These are phyloP conservation scores for Cirrhinus mrigala DNA, from an alignment of 2,797 vertebrate genomes.

Conservation along the genomic window DNA sequence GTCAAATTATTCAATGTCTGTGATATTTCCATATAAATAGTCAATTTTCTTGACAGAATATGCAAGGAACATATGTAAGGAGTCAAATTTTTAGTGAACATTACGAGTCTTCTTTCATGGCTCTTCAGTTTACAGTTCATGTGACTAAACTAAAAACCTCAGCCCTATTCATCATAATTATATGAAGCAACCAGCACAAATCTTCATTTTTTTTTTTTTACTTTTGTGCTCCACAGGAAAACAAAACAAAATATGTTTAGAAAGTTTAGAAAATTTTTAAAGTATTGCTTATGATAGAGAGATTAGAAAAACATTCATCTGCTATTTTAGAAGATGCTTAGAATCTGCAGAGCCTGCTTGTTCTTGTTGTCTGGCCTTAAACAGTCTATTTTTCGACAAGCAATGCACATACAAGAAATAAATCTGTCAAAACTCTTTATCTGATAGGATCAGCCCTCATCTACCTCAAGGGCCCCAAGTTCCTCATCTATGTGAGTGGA, in stretches of 20 bases:
- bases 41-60: background rate
- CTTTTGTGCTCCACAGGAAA: background rate
- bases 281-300: background rate
- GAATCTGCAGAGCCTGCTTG: background rate
- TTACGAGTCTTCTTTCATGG: too few relatives aligned
- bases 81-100: too few relatives aligned
- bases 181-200: background rate
- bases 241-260: background rate
- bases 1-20: background rate
- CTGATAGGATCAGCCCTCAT: constrained; percentile 75
- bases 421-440: constrained; percentile 1
- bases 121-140: background rate
- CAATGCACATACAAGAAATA: background rate
- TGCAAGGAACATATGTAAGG: too few relatives aligned
- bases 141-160: background rate
- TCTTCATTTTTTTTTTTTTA: background rate
- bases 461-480: constrained; percentile 80
- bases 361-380: constrained; percentile 11
- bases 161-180: too few relatives aligned
- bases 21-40: background rate
- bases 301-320: background rate
- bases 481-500: constrained; percentile 83
- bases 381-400: background rate
- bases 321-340: background rate
- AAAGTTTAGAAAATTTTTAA: background rate